Base-by-base conservation (phyloP, 2,888 invertebrate genomes). In the Willowsia nigromaculata region DNA sequence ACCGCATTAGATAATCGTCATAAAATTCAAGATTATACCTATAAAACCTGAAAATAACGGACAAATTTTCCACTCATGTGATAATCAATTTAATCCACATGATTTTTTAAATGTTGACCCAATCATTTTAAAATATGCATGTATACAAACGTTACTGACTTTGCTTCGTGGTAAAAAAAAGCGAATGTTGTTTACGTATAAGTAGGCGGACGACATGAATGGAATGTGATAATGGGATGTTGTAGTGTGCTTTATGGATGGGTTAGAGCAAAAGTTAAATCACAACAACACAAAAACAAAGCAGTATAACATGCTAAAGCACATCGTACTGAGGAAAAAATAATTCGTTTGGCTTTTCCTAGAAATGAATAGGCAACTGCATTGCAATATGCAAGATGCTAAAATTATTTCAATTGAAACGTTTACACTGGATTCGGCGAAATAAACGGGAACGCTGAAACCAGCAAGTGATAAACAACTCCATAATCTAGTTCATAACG, bases 41-140 rank as follows among this genome's bases (percentile, higher is more conserved):
- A 15, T 30, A 30, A 62, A 62, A 7, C 1, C 18, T 1, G 25
- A 56, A 56, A 56, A 56, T 25, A 25, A 56, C 22, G 7, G n/a
- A n/a, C n/a, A 30, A 76, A 76, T 13, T 50, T 76, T 76, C 76
- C 76, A 30, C 7, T 76, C 76, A 76, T 76, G 76, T 53, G 30
- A 50, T 47, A 25, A 0, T 13, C 7, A 43, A 11, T 0, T 43
- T 43, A 11, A 22, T 43, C 13, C 25, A n/a, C 71, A 43, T 71
- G 71, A 71, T 18, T 18, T 25, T 40, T 25, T 53, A 18, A 53
- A 53, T 13, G 15, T 11, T 25, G 56, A 56, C 9, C 56, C n/a
- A 11, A 18, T 7, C 56, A 22, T 56, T 6, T 25, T 56, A 22
- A 25, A n/a, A n/a, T 25, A 50, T 18, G 25, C 25, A 56, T 37